Conservation (phyloP, 2,888 invertebrate species). For the Lathronympha strigana region DNA sequence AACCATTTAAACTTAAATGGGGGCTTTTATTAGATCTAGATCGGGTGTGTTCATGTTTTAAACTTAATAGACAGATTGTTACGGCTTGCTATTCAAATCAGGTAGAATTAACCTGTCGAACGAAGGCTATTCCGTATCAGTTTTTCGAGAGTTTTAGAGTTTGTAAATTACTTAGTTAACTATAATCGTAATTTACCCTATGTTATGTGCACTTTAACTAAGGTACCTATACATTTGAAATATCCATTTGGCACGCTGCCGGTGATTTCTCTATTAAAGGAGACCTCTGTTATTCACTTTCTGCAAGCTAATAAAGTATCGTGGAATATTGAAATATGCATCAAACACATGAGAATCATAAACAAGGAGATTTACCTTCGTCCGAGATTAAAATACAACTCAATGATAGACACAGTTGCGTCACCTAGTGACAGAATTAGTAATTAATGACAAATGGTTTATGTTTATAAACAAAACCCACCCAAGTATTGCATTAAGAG, state of each 20-base stretch:
- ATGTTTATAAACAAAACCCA: slow-evolving; percentile 29
- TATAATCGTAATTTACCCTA: no score
- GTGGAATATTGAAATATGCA: neutral
- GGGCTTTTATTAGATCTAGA: slow-evolving; percentile 4
- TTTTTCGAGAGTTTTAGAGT: no score
- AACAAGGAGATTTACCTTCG: slow-evolving; percentile 4
- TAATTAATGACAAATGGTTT: slow-evolving; percentile 32
- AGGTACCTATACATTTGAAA: no score
- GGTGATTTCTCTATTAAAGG: no score
- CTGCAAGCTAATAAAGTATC: no score
- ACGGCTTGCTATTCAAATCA: neutral
- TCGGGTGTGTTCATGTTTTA: neutral
- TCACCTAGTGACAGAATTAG: slow-evolving; percentile 38
- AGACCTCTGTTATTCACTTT: no score
- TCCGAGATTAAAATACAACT: neutral
- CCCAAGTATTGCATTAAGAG: neutral
- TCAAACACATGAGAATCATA: neutral
- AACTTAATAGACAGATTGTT: slow-evolving; percentile 1
- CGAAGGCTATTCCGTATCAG: no score
- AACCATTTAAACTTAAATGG: neutral
- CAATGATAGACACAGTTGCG: slow-evolving; percentile 28
- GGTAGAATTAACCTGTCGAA: no score
- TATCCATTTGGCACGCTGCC: no score
- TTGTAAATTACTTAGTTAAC: no score
- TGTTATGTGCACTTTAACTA: no score